Percentiles rank a stretch among this genome's conserved stretches.
These are phyloP conservation scores for Cotesia chilonis DNA, from an alignment of 1,140 invertebrate species.

Conservation along the genomic window DNA sequence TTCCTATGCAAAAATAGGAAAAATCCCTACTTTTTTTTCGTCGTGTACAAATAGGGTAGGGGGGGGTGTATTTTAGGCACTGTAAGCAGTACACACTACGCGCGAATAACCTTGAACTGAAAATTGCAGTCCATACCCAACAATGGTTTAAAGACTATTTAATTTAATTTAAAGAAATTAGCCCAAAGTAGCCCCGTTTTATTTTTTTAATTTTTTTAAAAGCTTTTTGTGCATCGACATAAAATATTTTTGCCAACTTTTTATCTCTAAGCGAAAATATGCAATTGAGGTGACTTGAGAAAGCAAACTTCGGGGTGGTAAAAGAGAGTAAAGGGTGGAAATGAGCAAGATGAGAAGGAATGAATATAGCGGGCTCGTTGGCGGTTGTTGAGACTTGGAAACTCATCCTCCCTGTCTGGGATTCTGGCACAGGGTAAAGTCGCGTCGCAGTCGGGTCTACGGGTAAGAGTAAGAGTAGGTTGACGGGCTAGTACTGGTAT, in stretches of 20 bases:
- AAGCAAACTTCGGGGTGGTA: neutral
- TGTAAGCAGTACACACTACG: neutral
- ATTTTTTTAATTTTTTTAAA: slow-evolving; percentile 8
- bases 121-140: slow-evolving; percentile 42
- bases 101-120: slow-evolving; percentile 57
- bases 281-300: neutral
- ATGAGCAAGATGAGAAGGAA: neutral
- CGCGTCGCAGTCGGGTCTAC: neutral
- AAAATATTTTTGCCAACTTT: neutral
- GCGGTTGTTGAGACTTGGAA: slow-evolving; percentile 18
- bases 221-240: neutral
- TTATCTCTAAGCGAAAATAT: slow-evolving; percentile 1
- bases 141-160: slow-evolving; percentile 48
- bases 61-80: slow-evolving; percentile 52
- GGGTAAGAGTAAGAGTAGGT: slow-evolving; percentile 8
- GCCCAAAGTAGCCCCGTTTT: too few species aligned
- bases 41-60: neutral
- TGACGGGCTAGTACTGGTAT: slow-evolving; percentile 3
- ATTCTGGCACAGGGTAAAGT: slow-evolving; percentile 37
- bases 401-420: slow-evolving; percentile 16
- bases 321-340: slow-evolving; percentile 2
- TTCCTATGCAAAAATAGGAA: too few species aligned
- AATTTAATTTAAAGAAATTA: slow-evolving; percentile 1
- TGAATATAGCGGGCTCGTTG: slow-evolving; percentile 9
- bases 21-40: too few species aligned